A percentile compares a stretch with the other conserved stretches of the same genome.
Evolutionary conservation across 2,888 invertebrate species (phyloP).

Genomic region (Dascillus cervinus): DNA sequence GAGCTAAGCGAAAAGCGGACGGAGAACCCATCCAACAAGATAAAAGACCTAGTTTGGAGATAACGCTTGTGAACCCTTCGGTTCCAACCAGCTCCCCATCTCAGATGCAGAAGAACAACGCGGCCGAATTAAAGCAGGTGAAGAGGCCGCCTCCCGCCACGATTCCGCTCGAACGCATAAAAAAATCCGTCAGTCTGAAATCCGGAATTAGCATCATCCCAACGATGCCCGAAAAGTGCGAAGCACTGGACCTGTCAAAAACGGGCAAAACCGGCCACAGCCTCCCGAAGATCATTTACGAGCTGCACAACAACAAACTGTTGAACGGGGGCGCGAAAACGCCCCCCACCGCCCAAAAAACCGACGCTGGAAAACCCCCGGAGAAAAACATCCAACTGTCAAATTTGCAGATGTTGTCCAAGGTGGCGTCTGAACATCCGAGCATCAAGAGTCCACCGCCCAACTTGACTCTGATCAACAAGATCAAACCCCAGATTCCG

Average conservation of each 20-base stretch:
- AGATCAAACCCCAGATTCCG: slow-evolving; percentile 32
- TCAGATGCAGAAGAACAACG: slow-evolving; percentile 8
- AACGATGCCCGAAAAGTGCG: slow-evolving; percentile 37
- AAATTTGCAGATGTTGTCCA: slow-evolving; percentile 50
- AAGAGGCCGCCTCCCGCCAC: slow-evolving; percentile 49
- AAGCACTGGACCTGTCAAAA: slow-evolving; percentile 48
- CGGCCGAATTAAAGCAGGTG: slow-evolving; percentile 18
- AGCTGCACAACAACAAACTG: slow-evolving; percentile 13
- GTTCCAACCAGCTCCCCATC: slow-evolving; percentile 10
- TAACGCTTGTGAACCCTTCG: slow-evolving; percentile 35
- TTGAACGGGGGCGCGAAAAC: slow-evolving; percentile 16
- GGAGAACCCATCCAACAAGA: slow-evolving; percentile 22
- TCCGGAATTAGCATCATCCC: slow-evolving; percentile 34
- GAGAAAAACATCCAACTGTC: slow-evolving; percentile 30
- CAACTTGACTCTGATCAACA: slow-evolving; percentile 5
- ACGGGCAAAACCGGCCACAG: slow-evolving; percentile 31
- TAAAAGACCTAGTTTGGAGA: slow-evolving; percentile 38
- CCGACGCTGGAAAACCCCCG: slow-evolving; percentile 8
- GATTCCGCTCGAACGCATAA: slow-evolving; percentile 45
- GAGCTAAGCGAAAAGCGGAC: slow-evolving; percentile 35
- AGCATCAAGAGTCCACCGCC: slow-evolving; percentile 21
- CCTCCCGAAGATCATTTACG: slow-evolving; percentile 28
- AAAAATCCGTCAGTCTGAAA: slow-evolving; percentile 36
- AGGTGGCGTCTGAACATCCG: slow-evolving; percentile 37
- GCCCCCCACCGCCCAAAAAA: slow-evolving; percentile 12